Conservation (phyloP, 2,113 vertebrate species). For the Lipotes vexillifer region DNA sequence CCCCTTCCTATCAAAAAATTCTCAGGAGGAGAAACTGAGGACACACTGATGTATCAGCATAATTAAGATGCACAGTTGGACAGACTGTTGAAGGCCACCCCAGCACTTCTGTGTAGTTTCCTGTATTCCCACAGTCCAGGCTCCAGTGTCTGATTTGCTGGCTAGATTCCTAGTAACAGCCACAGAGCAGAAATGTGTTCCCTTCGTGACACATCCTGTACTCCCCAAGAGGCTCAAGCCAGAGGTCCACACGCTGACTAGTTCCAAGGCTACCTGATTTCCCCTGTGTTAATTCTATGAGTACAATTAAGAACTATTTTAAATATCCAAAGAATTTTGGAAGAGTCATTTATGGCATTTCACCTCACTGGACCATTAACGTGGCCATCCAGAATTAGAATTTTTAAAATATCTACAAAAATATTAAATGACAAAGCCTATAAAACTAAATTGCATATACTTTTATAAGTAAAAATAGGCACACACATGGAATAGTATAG, state of each 20-base stretch:
- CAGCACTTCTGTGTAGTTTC: neutral
- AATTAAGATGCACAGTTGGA: neutral
- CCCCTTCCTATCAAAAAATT: neutral
- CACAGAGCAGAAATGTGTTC: neutral
- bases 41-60: neutral
- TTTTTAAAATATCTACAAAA: neutral
- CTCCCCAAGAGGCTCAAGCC: neutral
- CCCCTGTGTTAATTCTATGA: neutral
- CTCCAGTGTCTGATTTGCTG: neutral
- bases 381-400: neutral
- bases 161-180: neutral
- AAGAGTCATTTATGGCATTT: neutral
- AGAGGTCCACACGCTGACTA: neutral
- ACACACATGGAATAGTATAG: neutral
- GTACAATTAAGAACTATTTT: neutral
- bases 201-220: neutral
- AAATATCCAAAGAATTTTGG: neutral
- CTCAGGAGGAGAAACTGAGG: neutral
- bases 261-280: neutral
- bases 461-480: neutral
- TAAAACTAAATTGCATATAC: neutral
- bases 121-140: neutral
- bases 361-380: neutral
- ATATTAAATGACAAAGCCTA: neutral
- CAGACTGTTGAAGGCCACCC: neutral